Evolutionary conservation across 1,140 invertebrate species (phyloP), one percentile per base, ranked within the genome.

Genomic region (Sitodiplosis mosellana): DNA sequence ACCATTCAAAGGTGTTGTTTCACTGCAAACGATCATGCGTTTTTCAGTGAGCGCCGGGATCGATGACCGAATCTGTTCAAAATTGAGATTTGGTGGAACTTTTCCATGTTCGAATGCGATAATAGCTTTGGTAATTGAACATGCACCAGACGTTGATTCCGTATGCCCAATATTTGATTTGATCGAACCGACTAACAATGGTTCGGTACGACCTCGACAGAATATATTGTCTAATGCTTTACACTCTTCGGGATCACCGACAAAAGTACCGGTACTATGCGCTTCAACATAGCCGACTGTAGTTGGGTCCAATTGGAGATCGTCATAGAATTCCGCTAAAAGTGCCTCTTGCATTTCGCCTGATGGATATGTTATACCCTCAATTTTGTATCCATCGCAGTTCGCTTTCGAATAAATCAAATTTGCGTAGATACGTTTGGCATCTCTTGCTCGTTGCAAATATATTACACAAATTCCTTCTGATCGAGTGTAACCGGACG

Each of bases 101-200:
- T 70, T 65, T 18, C 76, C 75, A 4, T 74, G 75, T 59, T 83
- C 76, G 65, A 88, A 83, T 1, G 81, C 76, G 37, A 90, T 67
- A 27, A 57, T 62, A 53, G 87, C 81, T 69, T 94, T 94, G 3
- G 81, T 76, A 34, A 94, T 55, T 1, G 86, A 83, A 60, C 83
- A 87, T 1, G 87, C 64, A 49, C 90, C 90, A 34, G 88, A 92
- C 2, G 83, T 82, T 8, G 87, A 81, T 65, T 97, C 93, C 1
- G 85, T 76, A 62, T 97, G 93, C 0, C 93, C 93, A 57, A 94
- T 73, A 64, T 94, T 95, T 0, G 89, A 90, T 61, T 97, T 97
- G 1, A 92, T 73, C 0, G 90, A 88, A 4, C 92, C 92, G 52
- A 96, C 82, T 21, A 74, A 62, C 0, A 97, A 67, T 0, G 90